Base-by-base conservation (phyloP, 1,140 invertebrate genomes). In the Conus betulinus region DNA sequence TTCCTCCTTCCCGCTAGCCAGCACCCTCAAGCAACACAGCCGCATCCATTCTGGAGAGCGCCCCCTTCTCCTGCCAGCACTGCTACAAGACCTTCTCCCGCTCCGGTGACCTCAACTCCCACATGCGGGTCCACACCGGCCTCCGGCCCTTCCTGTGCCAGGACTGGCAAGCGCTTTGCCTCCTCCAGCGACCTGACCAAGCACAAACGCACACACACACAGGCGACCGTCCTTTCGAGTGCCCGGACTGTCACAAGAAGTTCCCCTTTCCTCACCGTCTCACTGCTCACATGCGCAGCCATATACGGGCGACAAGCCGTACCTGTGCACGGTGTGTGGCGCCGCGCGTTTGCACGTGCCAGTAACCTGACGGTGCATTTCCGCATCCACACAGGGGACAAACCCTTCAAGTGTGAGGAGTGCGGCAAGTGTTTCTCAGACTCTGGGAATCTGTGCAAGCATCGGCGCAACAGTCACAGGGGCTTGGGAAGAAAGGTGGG, bases 181-280 rank as follows among this genome's bases (percentile, higher is more conserved):
- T 91, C 93, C 17, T 91, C 63, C 23, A 88, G 63, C 25, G 74
- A 81, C 53, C 74, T 91, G 51, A 81, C 71, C 57, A 85, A 87
- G 25, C 88, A 89, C 78, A 88, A 82, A 20, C n/a, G 67, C 55
- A 25, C 52, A 83, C 74, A 17, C 85, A 87, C 71, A 95, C 94
- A 27, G 95, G 94, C 51, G 95, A 94, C 83, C 95, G 95, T 89
- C 95, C 95, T 1, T 95, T 94, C 89, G 91, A 93, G 25, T 95
- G 95, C 90, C 82, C 91, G 27, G 88, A 91, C 15, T 95, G 95
- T 89, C 92, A 90, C 83, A 95, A 99, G 63, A 55, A n/a, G 1
- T 99, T 99, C 94, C 98, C 98, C 0, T 96, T 98, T 8, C 99
- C 98, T 20, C 98, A 98, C 0, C 99, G 99, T 95, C 95, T 99